A percentile compares a stretch with the other conserved stretches of the same genome.
Evolutionary conservation across 1,140 invertebrate genomes (phyloP).

Genomic region (Pantala flavescens): DNA sequence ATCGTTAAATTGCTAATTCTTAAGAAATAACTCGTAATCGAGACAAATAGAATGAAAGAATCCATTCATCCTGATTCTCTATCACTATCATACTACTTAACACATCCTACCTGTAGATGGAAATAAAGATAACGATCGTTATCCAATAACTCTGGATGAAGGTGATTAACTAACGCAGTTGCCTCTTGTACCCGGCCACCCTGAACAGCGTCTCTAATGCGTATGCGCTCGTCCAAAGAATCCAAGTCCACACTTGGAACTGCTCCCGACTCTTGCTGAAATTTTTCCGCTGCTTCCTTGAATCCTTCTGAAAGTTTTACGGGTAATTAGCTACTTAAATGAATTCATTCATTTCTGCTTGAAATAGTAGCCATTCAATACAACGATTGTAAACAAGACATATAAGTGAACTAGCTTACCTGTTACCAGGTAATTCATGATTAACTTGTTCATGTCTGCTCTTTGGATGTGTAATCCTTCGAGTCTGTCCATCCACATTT

Average conservation of each 20-base stretch:
- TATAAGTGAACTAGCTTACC: conserved; percentile 43
- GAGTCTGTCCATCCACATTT: conserved; percentile 58
- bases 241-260: conserved; percentile 76
- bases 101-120: conserved; percentile 65
- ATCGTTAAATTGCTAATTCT: too few relatives aligned
- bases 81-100: too few relatives aligned
- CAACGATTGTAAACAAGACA: too few relatives aligned
- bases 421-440: conserved; percentile 98
- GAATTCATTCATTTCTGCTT: not conserved
- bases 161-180: conserved; percentile 82
- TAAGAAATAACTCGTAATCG: too few relatives aligned
- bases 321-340: too few relatives aligned
- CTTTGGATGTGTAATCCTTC: conserved; percentile 75
- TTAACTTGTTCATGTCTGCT: conserved; percentile 89
- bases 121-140: conserved; percentile 93
- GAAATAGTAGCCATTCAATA: not conserved
- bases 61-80: too few relatives aligned
- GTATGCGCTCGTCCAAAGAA: conserved; percentile 84
- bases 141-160: conserved; percentile 90
- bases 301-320: conserved; percentile 68
- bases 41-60: too few relatives aligned
- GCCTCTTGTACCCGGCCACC: conserved; percentile 87
- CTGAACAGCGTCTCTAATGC: conserved; percentile 90
- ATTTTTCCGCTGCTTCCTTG: conserved; percentile 96
- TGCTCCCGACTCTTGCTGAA: conserved; percentile 86